These are phyloP conservation scores for Amblyornis subalaris DNA, from an alignment of 2,113 vertebrate genomes.

Conservation along the genomic window DNA sequence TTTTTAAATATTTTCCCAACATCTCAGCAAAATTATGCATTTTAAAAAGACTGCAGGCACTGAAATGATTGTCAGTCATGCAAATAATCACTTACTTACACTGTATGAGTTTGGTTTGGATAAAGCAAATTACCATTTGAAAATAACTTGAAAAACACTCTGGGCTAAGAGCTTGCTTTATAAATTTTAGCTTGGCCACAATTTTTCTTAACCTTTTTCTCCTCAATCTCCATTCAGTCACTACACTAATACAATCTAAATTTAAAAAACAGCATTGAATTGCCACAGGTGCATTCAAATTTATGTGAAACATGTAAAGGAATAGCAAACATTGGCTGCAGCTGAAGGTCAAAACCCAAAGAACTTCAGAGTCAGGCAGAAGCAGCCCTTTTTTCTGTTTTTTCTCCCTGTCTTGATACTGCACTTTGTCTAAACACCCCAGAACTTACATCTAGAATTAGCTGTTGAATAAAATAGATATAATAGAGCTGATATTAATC, in stretches of 20 bases:
- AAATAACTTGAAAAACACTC: slow-evolving; percentile 95
- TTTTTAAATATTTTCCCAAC: slow-evolving; percentile 79
- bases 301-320: slow-evolving; percentile 24
- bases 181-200: slow-evolving; percentile 81
- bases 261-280: slow-evolving; percentile 23
- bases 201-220: slow-evolving; percentile 75
- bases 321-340: slow-evolving; percentile 23
- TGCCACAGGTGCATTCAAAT: slow-evolving; percentile 60
- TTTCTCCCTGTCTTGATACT: background rate
- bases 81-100: slow-evolving; percentile 99
- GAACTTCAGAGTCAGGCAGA: background rate
- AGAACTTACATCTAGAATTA: background rate
- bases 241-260: slow-evolving; percentile 34
- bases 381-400: background rate
- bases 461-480: background rate
- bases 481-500: background rate
- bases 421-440: background rate
- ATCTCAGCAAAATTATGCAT: slow-evolving; percentile 89
- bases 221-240: slow-evolving; percentile 57
- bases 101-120: slow-evolving; percentile 90
- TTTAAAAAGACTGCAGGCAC: slow-evolving; percentile 87
- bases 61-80: slow-evolving; percentile 94
- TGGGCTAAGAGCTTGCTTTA: slow-evolving; percentile 85
- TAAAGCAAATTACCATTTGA: slow-evolving; percentile 97
- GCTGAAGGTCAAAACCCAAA: slow-evolving; percentile 35